Conservation (phyloP, 2,797 vertebrate species). For the Gymnodraco acuticeps region DNA sequence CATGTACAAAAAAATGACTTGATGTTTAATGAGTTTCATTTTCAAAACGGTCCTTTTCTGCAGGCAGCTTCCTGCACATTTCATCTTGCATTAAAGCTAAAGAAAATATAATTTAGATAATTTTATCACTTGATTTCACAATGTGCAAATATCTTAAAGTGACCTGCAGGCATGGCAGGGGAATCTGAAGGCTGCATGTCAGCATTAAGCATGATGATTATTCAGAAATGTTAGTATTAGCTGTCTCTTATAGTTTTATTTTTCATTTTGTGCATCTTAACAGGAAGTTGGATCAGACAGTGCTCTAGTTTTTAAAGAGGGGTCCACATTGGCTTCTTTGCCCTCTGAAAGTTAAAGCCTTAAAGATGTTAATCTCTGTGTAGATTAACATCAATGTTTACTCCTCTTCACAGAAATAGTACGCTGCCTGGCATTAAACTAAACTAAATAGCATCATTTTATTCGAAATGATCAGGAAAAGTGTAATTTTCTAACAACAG, state of each 20-base stretch:
- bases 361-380: too few relatives aligned
- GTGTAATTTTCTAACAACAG: background rate
- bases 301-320: conserved; percentile 1
- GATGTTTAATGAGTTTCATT: conserved; percentile 67
- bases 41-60: conserved; percentile 52
- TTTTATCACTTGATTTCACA: conserved; percentile 63
- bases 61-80: conserved; percentile 52
- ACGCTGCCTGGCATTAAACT: background rate
- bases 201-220: conserved; percentile 44
- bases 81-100: conserved; percentile 43
- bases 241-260: conserved; percentile 7
- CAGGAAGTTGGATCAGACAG: background rate
- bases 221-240: conserved; percentile 24
- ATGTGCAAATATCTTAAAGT: conserved; percentile 53
- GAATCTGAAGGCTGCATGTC: conserved; percentile 38
- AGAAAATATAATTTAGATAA: conserved; percentile 45
- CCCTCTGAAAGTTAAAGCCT: background rate
- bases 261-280: background rate
- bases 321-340: background rate
- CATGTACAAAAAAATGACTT: conserved; percentile 31
- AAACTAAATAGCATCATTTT: background rate
- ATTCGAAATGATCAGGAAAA: background rate
- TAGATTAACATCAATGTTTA: background rate
- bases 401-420: background rate
- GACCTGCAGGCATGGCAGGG: conserved; percentile 63